Conservation (phyloP, 2,888 invertebrate species). For the Pemphredon lugubris region DNA sequence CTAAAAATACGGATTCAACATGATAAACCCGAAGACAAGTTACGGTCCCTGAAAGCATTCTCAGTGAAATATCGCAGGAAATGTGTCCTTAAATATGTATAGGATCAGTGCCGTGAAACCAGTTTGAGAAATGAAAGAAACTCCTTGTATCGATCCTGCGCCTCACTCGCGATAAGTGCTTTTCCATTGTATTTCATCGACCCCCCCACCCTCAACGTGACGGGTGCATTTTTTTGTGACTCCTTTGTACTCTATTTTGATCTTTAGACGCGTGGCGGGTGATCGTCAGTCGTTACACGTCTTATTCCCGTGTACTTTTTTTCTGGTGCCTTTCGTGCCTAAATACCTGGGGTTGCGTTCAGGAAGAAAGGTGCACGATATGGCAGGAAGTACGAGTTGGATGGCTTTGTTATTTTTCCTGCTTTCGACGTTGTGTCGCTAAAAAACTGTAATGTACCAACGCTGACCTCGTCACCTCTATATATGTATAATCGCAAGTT, state of each 20-base stretch:
- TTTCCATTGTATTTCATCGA: conserved; percentile 40
- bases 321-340: no score
- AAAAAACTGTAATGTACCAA: no score
- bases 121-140: conserved; percentile 31
- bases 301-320: background rate
- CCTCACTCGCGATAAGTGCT: conserved; percentile 43
- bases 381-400: no score
- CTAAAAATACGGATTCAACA: conserved; percentile 5
- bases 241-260: background rate
- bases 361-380: no score
- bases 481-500: no score
- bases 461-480: no score
- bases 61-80: background rate
- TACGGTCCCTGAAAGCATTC: conserved; percentile 1
- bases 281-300: conserved; percentile 8
- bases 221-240: background rate
- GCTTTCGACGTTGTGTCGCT: no score
- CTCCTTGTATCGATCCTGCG: conserved; percentile 3
- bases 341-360: no score
- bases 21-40: conserved; percentile 15
- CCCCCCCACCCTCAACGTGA: background rate
- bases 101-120: conserved; percentile 5
- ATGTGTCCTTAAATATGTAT: conserved; percentile 35
- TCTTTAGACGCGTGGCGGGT: background rate
- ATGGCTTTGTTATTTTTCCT: no score